phyloP scores from a whole-genome alignment of 2,888 invertebrate species.

The Cephus nigrinus region DNA sequence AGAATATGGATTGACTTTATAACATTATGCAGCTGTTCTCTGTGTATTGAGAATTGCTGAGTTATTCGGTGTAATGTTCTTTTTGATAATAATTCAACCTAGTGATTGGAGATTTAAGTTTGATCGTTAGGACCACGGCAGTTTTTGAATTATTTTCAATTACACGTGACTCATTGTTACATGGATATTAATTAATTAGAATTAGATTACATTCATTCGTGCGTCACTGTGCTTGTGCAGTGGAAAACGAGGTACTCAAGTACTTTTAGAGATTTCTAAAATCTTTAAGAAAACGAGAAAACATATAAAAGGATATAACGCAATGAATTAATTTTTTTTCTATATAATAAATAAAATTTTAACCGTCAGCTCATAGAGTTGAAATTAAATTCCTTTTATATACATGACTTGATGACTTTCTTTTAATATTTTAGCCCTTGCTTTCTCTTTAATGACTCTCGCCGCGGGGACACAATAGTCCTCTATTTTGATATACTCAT shows the following conservation, averaged over 20 bases:
- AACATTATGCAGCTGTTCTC: background rate
- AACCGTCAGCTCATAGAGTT: background rate
- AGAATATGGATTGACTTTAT: background rate
- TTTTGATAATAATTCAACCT: background rate
- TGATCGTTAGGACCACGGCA: background rate
- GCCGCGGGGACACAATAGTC: background rate
- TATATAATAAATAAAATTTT: background rate
- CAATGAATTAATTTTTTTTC: background rate
- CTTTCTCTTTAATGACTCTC: background rate
- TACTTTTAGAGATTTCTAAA: background rate
- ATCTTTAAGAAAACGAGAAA: background rate
- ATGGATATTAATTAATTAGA: background rate
- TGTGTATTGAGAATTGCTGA: background rate
- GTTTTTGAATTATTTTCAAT: background rate
- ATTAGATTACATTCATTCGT: background rate
- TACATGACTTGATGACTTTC: background rate
- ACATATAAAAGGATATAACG: background rate
- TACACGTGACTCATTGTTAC: background rate
- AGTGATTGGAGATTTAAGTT: background rate
- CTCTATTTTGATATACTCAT: background rate
- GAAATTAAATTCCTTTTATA: background rate
- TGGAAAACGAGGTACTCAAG: constrained; percentile 8
- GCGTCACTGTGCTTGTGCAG: constrained; percentile 10
- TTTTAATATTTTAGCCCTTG: background rate
- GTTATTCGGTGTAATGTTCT: background rate